A percentile compares a stretch with the other conserved stretches of the same genome.
Evolutionary conservation across 1,140 invertebrate genomes (phyloP).

Genomic region (Heliconius nattereri): DNA sequence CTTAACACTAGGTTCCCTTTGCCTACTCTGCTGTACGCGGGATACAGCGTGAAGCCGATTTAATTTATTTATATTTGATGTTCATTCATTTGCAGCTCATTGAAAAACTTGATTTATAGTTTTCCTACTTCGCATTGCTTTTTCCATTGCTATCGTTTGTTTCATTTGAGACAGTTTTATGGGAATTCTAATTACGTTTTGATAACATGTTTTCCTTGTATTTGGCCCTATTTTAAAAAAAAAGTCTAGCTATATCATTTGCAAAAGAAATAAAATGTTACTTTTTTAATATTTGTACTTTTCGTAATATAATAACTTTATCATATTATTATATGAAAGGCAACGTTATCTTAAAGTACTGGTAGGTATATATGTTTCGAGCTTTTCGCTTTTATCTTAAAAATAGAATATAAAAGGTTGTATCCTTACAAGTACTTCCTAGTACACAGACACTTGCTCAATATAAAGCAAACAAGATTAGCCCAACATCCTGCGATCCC

Average conservation of each 20-base stretch:
- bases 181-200: constrained; percentile 23
- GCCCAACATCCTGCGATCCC: constrained; percentile 72
- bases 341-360: constrained; percentile 13
- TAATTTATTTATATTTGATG: constrained; percentile 24
- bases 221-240: background rate
- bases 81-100: constrained; percentile 35
- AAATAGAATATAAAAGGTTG: constrained; percentile 41
- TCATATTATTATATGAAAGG: background rate
- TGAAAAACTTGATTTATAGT: constrained; percentile 42
- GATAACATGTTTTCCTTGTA: constrained; percentile 11
- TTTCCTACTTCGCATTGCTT: constrained; percentile 23
- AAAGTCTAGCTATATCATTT: background rate
- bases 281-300: background rate
- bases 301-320: background rate
- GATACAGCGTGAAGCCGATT: no score
- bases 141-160: constrained; percentile 14
- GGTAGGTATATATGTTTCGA: background rate
- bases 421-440: no score
- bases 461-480: constrained; percentile 75
- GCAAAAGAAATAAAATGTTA: background rate
- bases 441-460: constrained; percentile 49
- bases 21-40: no score
- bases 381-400: constrained; percentile 23
- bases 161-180: constrained; percentile 25
- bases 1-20: no score